A percentile compares a stretch with the other conserved stretches of the same genome.
Evolutionary conservation across 2,797 vertebrate species (phyloP).

Genomic region (Sardinella longiceps): DNA sequence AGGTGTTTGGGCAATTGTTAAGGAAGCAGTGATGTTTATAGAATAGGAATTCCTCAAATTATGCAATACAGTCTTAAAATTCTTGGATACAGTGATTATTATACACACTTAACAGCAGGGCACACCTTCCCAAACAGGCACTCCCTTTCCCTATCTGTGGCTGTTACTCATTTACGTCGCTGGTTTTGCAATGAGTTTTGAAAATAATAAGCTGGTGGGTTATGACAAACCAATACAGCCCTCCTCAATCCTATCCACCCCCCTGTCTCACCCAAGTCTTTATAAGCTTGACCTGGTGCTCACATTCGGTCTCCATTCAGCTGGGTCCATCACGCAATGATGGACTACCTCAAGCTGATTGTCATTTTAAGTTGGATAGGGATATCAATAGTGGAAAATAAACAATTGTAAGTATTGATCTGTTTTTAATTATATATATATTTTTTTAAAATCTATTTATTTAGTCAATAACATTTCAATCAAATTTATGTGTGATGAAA

Average conservation of each 20-base stretch:
- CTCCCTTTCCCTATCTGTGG: conserved; percentile 61
- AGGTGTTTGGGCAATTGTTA: neutral
- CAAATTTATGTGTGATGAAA: neutral
- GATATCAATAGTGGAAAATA: conserved; percentile 9
- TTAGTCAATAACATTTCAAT: neutral
- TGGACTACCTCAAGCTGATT: conserved; percentile 62
- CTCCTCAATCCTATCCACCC: neutral
- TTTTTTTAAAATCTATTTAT: neutral
- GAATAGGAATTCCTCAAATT: neutral
- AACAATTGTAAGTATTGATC: conserved; percentile 28
- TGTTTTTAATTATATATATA: neutral
- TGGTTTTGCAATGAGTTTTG: conserved; percentile 56
- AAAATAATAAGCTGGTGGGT: conserved; percentile 38
- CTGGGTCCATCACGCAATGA: conserved; percentile 61
- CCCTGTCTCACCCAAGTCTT: conserved; percentile 40
- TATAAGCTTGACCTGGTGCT: conserved; percentile 55
- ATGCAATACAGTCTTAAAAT: neutral
- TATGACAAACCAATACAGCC: conserved; percentile 43
- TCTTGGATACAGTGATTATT: neutral
- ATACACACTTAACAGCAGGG: neutral
- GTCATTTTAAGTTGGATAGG: conserved; percentile 68
- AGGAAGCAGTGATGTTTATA: neutral
- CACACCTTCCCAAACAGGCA: conserved; percentile 44
- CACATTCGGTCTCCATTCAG: conserved; percentile 39
- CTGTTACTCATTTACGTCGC: conserved; percentile 73